phyloP scores from a whole-genome alignment of 2,113 vertebrate species.

The Pollimyrus isidori region DNA sequence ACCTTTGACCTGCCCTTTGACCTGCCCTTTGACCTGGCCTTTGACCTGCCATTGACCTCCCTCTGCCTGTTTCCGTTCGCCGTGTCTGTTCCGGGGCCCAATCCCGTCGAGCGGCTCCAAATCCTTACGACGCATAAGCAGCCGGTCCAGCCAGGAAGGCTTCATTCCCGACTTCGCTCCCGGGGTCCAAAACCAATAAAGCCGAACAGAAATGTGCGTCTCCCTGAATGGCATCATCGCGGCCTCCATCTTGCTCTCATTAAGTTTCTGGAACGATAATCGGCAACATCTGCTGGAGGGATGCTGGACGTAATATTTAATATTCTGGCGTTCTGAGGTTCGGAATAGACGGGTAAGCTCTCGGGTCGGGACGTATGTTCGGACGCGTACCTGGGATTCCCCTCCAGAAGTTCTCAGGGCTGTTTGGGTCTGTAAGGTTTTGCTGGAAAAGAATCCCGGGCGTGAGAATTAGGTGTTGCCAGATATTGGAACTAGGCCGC shows the following conservation, averaged over 20 bases:
- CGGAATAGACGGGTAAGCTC: conserved; percentile 30
- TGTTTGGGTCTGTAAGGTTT: background rate
- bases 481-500: background rate
- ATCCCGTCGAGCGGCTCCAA: background rate
- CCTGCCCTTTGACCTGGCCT: no score
- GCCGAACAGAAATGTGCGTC: conserved; percentile 29
- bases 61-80: conserved; percentile 20
- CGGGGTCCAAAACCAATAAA: conserved; percentile 44
- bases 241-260: conserved; percentile 34
- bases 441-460: background rate
- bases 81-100: background rate
- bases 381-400: background rate
- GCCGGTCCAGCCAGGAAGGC: background rate
- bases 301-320: conserved; percentile 30
- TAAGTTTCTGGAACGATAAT: conserved; percentile 40
- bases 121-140: background rate
- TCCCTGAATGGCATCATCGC: conserved; percentile 37
- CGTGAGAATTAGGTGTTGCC: background rate
- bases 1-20: background rate
- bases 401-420: background rate
- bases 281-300: conserved; percentile 55
- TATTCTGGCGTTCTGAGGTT: conserved; percentile 34
- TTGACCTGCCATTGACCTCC: background rate
- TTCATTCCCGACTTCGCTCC: conserved; percentile 19
- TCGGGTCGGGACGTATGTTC: conserved; percentile 14